These are phyloP conservation scores for Acleris literana DNA, from an alignment of 2,888 invertebrate genomes.

Conservation along the genomic window DNA sequence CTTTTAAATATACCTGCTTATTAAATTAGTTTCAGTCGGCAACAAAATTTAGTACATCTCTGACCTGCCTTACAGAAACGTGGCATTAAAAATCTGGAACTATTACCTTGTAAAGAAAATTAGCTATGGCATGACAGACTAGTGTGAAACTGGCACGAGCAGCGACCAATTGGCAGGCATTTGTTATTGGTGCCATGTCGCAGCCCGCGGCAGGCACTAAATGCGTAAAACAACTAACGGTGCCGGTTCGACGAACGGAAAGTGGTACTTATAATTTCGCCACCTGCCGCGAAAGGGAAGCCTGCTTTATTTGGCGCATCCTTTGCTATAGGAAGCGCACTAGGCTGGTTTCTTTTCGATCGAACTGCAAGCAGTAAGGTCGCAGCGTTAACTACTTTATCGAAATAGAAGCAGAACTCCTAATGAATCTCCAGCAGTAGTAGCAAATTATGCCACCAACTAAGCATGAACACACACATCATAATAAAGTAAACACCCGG, in stretches of 20 bases:
- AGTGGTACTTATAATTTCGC: conserved; percentile 73
- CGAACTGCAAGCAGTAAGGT: conserved; percentile 13
- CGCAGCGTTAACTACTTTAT: conserved; percentile 16
- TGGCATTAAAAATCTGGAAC: not conserved
- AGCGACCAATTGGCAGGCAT: conserved; percentile 32
- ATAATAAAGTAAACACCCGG: conserved; percentile 36
- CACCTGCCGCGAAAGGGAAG: conserved; percentile 72
- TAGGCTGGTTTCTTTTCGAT: conserved; percentile 40
- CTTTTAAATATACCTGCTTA: too few species aligned
- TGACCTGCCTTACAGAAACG: not conserved
- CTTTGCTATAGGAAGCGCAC: conserved; percentile 48
- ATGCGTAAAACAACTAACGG: conserved; percentile 78
- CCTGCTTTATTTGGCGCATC: conserved; percentile 57
- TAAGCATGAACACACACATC: conserved; percentile 30
- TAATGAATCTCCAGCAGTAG: not conserved
- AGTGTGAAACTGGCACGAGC: conserved; percentile 30
- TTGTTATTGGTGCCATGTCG: conserved; percentile 80
- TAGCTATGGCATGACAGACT: conserved; percentile 15
- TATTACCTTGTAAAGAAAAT: conserved; percentile 4
- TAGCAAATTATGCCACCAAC: conserved; percentile 10
- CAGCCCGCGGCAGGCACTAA: conserved; percentile 68
- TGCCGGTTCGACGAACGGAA: conserved; percentile 78
- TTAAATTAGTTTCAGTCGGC: too few species aligned
- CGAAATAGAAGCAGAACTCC: not conserved
- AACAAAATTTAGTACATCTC: too few species aligned